phyloP scores from a whole-genome alignment of 2,888 invertebrate genomes.

The Dilophus febrilis region DNA sequence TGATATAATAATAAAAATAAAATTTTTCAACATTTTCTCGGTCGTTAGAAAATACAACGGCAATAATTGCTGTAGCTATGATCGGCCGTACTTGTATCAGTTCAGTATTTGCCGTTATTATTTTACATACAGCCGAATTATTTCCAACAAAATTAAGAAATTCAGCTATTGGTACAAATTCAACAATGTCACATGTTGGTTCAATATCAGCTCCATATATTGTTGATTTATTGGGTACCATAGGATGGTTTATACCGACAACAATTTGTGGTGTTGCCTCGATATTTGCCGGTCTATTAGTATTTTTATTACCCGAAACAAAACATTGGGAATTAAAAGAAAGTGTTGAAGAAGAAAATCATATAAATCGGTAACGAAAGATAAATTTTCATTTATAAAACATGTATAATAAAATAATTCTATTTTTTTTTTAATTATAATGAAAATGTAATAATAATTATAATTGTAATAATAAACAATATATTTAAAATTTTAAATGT shows the following conservation, averaged over 20 bases:
- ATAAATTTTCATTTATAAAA: too few relatives aligned
- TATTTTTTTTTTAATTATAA: too few relatives aligned
- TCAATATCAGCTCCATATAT: constrained; percentile 31
- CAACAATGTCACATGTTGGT: constrained; percentile 30
- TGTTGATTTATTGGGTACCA: constrained; percentile 23
- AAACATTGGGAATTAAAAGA: constrained; percentile 29
- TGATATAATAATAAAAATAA: too few relatives aligned
- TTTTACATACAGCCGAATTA: constrained; percentile 32
- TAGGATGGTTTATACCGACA: constrained; percentile 27
- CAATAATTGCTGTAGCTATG: constrained; percentile 18
- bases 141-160: constrained; percentile 32
- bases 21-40: too few relatives aligned
- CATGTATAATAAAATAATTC: too few relatives aligned
- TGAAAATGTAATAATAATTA: too few relatives aligned
- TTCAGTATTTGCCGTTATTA: constrained; percentile 30
- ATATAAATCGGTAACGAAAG: too few relatives aligned
- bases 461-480: too few relatives aligned
- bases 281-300: constrained; percentile 25
- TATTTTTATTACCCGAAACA: constrained; percentile 34
- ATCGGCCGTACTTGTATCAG: constrained; percentile 26
- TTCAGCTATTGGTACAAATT: constrained; percentile 30
- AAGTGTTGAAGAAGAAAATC: constrained; percentile 18
- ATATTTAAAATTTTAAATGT: too few relatives aligned
- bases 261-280: constrained; percentile 30
- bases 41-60: neutral